Percentiles rank a stretch among this genome's conserved stretches.
Evolutionary conservation across 2,888 invertebrate species (phyloP).

Genomic region (Plagiodera versicolora): DNA sequence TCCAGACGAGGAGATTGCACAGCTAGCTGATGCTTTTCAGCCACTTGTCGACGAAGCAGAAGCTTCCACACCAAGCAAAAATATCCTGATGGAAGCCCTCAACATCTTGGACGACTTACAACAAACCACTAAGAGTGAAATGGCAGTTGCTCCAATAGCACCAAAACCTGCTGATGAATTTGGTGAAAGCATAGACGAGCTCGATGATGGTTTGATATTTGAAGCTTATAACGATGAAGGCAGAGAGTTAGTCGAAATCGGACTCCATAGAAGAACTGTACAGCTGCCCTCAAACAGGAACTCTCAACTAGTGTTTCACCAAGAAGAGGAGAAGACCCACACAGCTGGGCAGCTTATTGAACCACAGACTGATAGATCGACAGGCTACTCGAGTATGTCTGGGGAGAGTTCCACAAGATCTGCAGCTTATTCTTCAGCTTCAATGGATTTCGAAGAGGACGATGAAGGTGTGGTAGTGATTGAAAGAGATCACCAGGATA

Average conservation of each 20-base stretch:
- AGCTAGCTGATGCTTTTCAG: too few relatives aligned
- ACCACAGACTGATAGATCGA: too few relatives aligned
- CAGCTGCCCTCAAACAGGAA: slow-evolving; percentile 3
- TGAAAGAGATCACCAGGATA: slow-evolving; percentile 13
- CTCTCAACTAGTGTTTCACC: slow-evolving; percentile 29
- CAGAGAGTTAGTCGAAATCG: slow-evolving; percentile 41
- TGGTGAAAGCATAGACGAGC: slow-evolving; percentile 33
- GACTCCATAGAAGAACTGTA: slow-evolving; percentile 34
- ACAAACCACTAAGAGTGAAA: background rate
- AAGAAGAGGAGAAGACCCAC: slow-evolving; percentile 15
- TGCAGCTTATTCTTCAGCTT: slow-evolving; percentile 37
- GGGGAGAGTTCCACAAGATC: slow-evolving; percentile 29
- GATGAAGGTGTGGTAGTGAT: slow-evolving; percentile 26
- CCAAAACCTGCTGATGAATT: slow-evolving; percentile 24
- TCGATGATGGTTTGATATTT: slow-evolving; percentile 35
- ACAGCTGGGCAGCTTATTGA: background rate
- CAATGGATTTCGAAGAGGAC: slow-evolving; percentile 27
- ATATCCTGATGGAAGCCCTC: too few relatives aligned
- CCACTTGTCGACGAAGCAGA: too few relatives aligned
- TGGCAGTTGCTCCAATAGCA: background rate
- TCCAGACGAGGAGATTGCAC: slow-evolving; percentile 26
- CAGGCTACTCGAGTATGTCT: too few relatives aligned
- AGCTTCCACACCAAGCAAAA: too few relatives aligned
- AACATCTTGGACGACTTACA: background rate
- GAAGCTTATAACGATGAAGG: slow-evolving; percentile 46